Evolutionary conservation across 2,113 vertebrate species (phyloP), one percentile per base, ranked within the genome.

Genomic region (Hippopotamus amphibius): DNA sequence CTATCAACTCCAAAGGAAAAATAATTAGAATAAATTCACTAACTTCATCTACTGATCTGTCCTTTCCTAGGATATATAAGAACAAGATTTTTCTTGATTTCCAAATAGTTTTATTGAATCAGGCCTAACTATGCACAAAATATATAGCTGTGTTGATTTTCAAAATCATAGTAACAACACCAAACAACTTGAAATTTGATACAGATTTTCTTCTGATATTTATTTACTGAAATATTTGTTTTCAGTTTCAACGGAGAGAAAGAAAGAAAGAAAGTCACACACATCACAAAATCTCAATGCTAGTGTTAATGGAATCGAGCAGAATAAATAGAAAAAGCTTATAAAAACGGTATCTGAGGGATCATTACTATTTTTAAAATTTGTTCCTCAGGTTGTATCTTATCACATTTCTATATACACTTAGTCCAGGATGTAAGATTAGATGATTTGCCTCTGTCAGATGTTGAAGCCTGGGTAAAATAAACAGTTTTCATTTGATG

Each of bases 401-500:
- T 71, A 93, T 87, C 90, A 88, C 33, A 93, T n/a, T 96, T 77
- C 48, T 93, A 61, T 91, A 96, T 93, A 91, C 19, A 53, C 83
- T 93, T 93, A 85, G 72, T 81, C 80, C 55, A 65, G 89, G 77
- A 76, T 93, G 28, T 63, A 72, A 85, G 90, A 95, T 21, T 41
- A 14, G 46, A 83, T 76, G 72, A 88, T 74, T 95, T 94, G 84
- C 88, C 61, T 85, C 65, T 90, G 80, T 92, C 80, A 94, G 80
- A 82, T 48, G 15, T 37, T 85, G 85, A 93, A 76, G 11, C 26
- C 63, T 21, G n/a, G 43, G 37, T 83, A 86, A 86, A 90, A 97
- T 86, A 93, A 97, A 96, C 71, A 79, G 50, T 83, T 96, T 92
- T 94, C 80, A 68, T 93, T 79, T 88, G 86, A 74, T 91, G 82